Evolutionary conservation across 1,140 invertebrate genomes (phyloP).

Genomic region (Andrena cerasifolii): DNA sequence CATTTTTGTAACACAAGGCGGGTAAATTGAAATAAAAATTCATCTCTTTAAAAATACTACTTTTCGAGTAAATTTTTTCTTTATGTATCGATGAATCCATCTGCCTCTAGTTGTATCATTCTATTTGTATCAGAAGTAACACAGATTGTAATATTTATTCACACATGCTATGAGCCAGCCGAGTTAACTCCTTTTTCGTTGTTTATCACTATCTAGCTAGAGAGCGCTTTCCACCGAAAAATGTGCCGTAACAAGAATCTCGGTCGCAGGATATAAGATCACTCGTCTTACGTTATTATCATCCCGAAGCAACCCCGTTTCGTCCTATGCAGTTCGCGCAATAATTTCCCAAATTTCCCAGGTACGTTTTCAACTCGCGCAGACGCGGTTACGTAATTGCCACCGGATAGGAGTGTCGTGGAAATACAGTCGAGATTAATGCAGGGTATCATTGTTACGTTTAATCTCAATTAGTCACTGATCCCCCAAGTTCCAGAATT

Average conservation of each 20-base stretch:
- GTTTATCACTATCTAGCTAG: no score
- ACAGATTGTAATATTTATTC: no score
- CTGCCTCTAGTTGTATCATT: no score
- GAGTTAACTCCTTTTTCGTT: no score
- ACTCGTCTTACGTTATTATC: background rate
- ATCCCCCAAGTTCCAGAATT: slow-evolving; percentile 53
- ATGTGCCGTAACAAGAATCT: background rate
- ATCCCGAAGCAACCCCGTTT: background rate
- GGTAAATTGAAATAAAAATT: no score
- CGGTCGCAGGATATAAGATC: background rate
- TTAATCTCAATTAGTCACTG: slow-evolving; percentile 64
- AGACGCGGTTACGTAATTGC: slow-evolving; percentile 28
- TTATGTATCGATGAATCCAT: no score
- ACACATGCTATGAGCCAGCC: no score
- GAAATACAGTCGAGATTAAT: slow-evolving; percentile 52
- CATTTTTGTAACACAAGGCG: no score
- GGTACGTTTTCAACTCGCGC: slow-evolving; percentile 2
- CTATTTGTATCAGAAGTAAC: no score
- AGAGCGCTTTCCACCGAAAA: no score
- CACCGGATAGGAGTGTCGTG: slow-evolving; percentile 32
- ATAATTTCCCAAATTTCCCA: slow-evolving; percentile 30
- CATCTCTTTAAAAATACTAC: no score
- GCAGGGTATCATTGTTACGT: slow-evolving; percentile 55
- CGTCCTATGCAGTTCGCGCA: background rate
- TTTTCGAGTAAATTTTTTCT: no score